Base-by-base conservation (phyloP, 2,797 vertebrate species). In the Sciaenops ocellatus region DNA sequence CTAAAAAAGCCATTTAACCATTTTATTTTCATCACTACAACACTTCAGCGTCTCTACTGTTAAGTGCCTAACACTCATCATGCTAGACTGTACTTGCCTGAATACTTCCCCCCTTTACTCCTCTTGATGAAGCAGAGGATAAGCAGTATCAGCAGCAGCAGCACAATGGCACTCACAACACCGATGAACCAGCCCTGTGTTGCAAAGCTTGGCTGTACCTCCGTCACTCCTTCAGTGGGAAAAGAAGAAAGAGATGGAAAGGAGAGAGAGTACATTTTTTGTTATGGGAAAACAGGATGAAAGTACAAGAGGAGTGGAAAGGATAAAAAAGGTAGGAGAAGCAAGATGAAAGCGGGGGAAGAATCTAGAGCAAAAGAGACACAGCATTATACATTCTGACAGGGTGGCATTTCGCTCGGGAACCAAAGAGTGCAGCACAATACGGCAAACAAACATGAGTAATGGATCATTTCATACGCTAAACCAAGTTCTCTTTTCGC, bases 31-130 rank as follows among this genome's bases (percentile, higher is more conserved):
- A 15, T 46, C 24, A 59, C 24, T 8, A 3, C 28, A 69, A 55
- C 4, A 57, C 20, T 61, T 52, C 5, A 64, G 44, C 20, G 50
- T 47, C 24, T 69, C 38, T 41, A 7, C 41, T 62, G 26, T 64
- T 66, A 20, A 63, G 17, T 68, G 10, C 26, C 47, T 30, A 51
- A 55, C 42, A 69, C 5, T 64, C 9, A 20, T 76, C 3, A n/a
- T 15, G 10, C 16, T 50, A 7, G 41, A 17, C 41, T 46, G 8
- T 68, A 81, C 87, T 87, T 90, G 81, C 97, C 97, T 90, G 97
- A 98, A 89, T 98, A 98, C 76, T 98, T 98, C 63, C 97, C 97
- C 3, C 97, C 97, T 93, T 98, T 97, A 93, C 95, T 97, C 80
- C 97, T 97, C 89, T 96, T 97, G 92, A 98, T 96, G 87, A 98